Base-by-base conservation (phyloP, 2,113 vertebrate species). In the Pteronura brasiliensis region DNA sequence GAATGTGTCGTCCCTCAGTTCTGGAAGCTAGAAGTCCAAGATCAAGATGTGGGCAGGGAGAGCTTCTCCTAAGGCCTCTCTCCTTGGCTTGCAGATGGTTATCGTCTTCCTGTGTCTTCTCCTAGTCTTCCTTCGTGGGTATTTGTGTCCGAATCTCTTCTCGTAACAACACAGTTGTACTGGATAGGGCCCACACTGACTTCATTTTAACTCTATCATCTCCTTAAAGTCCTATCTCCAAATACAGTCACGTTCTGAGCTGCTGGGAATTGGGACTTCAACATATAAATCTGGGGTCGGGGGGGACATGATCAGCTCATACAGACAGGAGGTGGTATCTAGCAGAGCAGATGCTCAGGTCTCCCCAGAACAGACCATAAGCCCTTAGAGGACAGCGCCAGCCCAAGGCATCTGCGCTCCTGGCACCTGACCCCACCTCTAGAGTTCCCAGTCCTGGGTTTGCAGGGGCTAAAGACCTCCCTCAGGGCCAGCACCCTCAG, bases 231-330 rank as follows among this genome's bases (percentile, higher is more conserved):
- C 47, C 23, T 11, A 4, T 81, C 69, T 93, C 76, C 44, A 88
- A 93, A 88, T 23, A 44, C 31, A 10, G 57, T 36, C 59, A 44
- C 6, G 27, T 39, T 67, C 34, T 29, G 87, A 84, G 49, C 42
- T 6, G 39, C 72, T 9, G 3, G 69, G 9, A n/a, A 36, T 23
- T n/a, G 69, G 44, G 80, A 82, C 17, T n/a, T 67, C 4, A 76
- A 39, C 1, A 1, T 6, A 9, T 2, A 4, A 20, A 15, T 52
- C 10, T 4, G 34, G 21, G 6, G 3, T 4, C n/a, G 1, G 14
- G 74, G 3, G n/a, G 14, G 5, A 42, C 34, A 6, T 3, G 63
- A 44, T 39, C 83, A 82, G 39, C 55, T 57, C 29, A 0, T 18
- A 65, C 17, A 65, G 57, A 42, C 6, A 21, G 39, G 39, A 79